These are phyloP conservation scores for Caenorhabditis angaria DNA, from an alignment of 2,888 invertebrate species.

Conservation along the genomic window DNA sequence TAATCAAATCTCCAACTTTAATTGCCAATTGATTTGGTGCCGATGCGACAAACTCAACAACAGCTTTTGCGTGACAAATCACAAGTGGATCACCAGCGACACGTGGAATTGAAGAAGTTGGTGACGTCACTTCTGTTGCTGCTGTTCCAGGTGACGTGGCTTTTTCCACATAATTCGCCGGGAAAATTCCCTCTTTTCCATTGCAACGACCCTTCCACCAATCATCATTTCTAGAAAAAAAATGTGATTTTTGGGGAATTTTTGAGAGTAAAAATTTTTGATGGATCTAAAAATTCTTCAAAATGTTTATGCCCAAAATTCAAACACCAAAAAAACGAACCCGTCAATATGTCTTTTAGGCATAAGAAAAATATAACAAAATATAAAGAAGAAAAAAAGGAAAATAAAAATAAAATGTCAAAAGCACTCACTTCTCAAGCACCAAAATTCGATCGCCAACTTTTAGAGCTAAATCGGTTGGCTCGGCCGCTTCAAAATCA, in stretches of 20 bases:
- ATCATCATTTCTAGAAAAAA: constrained; percentile 87
- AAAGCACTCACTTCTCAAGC: constrained; percentile 43
- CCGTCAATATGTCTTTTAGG: constrained; percentile 10
- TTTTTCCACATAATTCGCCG: constrained; percentile 87
- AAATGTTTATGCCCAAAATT: too few relatives aligned
- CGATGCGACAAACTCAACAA: constrained; percentile 78
- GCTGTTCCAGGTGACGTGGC: not conserved
- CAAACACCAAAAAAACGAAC: not conserved
- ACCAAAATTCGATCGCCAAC: constrained; percentile 54
- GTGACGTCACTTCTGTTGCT: not conserved
- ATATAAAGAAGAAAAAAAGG: constrained; percentile 22
- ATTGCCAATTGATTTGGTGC: constrained; percentile 90
- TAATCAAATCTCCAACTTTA: constrained; percentile 83
- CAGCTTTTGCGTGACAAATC: constrained; percentile 38
- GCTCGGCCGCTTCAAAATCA: constrained; percentile 87
- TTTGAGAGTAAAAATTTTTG: too few relatives aligned
- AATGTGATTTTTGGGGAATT: constrained; percentile 5
- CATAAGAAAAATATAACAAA: constrained; percentile 8
- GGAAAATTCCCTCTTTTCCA: constrained; percentile 88
- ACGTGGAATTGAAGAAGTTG: not conserved
- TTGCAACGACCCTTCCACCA: constrained; percentile 91
- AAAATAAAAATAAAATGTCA: not conserved
- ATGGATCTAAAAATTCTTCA: too few relatives aligned
- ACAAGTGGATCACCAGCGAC: constrained; percentile 3
- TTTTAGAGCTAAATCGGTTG: constrained; percentile 81